Evolutionary conservation across 2,888 invertebrate genomes (phyloP), one percentile per base, ranked within the genome.

Genomic region (Pristionchus mayeri): DNA sequence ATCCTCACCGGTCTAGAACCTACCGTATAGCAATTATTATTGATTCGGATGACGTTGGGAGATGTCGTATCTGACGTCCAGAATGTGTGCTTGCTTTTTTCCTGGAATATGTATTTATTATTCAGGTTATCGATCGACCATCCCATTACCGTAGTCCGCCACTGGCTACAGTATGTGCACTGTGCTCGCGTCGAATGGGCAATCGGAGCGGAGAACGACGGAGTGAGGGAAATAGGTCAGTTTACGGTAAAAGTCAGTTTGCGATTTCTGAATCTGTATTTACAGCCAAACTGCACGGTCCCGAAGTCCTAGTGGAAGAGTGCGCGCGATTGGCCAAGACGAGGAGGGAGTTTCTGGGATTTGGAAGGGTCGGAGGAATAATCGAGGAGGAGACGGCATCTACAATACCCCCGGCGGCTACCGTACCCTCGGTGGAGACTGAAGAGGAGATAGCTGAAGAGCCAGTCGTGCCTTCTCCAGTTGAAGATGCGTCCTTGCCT

Each of bases 121-220:
- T 57, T 16, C 80, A 80, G 57, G 37, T 16, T 80, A 57, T 57
- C 57, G 54, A 54, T 80, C 57, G 54, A 44, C 48, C 37, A 48
- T 24, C 82, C 82, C 27, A 52, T 50, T 37, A 48, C 44, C 34
- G 50, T 67, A 40, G 82, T 82, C 63, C 82, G 63, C 30, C 48
- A 60, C 67, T 82, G 82, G 82, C 63, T 82, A n/a, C 63, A 50
- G 21, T 82, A 52, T 30, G 82, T 82, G 48, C 37, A n/a, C 34
- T 30, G 48, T 18, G 82, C 63, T 3, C 40, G 82, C 16, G 50
- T 82, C 9, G 82, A 82, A 16, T 82, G 82, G 82, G 40, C 40
- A 48, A 24, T 9, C 48, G 48, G 67, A 34, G 82, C 44, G 63
- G 63, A 82, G 63, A 63, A 67, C 37, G 63, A 44, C 1, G 82